Conservation (phyloP, 2,888 invertebrate species). For the Cephalotes varians region DNA sequence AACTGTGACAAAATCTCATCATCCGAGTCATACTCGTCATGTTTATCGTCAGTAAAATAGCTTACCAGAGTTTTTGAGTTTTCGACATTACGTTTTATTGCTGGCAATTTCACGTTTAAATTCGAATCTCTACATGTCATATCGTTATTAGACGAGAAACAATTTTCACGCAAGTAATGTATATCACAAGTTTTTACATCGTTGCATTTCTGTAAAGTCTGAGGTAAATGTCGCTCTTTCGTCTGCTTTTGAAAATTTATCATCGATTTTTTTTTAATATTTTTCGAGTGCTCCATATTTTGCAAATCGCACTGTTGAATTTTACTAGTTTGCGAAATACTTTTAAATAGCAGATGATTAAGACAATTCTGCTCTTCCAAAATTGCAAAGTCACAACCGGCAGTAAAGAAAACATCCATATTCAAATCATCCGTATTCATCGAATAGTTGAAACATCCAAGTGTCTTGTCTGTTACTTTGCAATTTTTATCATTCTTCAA, state of each 20-base stretch:
- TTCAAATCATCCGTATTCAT: slow-evolving; percentile 27
- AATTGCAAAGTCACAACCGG: slow-evolving; percentile 31
- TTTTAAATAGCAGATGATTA: not conserved
- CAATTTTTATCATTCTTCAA: not conserved
- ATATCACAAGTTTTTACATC: not conserved
- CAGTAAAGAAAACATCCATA: slow-evolving; percentile 35
- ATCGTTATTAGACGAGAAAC: not conserved
- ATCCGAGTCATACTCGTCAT: slow-evolving; percentile 72
- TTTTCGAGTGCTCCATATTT: not conserved
- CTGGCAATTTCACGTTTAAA: not conserved
- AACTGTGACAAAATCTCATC: slow-evolving; percentile 81
- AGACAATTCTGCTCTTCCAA: slow-evolving; percentile 41
- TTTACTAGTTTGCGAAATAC: not conserved
- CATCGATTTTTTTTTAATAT: not conserved
- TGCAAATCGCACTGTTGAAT: not conserved
- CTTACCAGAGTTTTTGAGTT: not conserved
- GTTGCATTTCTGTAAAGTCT: slow-evolving; percentile 37
- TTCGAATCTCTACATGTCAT: not conserved
- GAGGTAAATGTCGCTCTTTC: not conserved
- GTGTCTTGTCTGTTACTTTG: not conserved
- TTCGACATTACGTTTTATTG: not conserved
- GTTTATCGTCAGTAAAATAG: not conserved
- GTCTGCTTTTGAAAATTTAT: not conserved
- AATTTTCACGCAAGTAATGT: not conserved
- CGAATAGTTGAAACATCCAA: not conserved